These are phyloP conservation scores for Catocala sponsa DNA, from an alignment of 2,888 invertebrate species.

Conservation along the genomic window DNA sequence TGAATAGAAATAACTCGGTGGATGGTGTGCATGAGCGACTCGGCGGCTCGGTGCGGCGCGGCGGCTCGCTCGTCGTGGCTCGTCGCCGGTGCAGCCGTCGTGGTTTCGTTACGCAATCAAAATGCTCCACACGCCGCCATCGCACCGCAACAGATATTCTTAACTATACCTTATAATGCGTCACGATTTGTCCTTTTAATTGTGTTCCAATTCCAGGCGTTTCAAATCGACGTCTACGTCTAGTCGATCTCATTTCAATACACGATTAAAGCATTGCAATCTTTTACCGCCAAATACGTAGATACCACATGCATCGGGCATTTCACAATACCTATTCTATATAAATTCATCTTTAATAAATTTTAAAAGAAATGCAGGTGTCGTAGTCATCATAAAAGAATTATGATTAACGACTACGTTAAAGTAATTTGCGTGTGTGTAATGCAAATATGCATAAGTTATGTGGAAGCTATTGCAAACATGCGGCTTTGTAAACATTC, in stretches of 20 bases:
- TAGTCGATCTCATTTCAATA: slow-evolving; percentile 24
- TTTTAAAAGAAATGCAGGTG: too few species aligned
- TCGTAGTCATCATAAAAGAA: too few species aligned
- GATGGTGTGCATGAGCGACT: slow-evolving; percentile 40
- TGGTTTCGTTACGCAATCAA: slow-evolving; percentile 65
- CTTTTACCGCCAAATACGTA: background rate
- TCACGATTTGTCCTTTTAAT: slow-evolving; percentile 73
- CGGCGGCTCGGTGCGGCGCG: background rate
- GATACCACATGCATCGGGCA: too few species aligned
- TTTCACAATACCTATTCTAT: too few species aligned
- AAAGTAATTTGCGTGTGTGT: background rate
- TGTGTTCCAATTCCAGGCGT: slow-evolving; percentile 64
- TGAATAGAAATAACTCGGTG: slow-evolving; percentile 33
- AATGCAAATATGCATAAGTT: background rate
- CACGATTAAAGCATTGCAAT: slow-evolving; percentile 6
- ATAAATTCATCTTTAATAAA: too few species aligned
- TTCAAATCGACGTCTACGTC: slow-evolving; percentile 45
- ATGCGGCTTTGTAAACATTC: too few species aligned
- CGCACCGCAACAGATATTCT: slow-evolving; percentile 56
- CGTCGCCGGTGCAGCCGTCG: slow-evolving; percentile 46
- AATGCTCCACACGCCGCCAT: slow-evolving; percentile 58
- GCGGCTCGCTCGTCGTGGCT: slow-evolving; percentile 43
- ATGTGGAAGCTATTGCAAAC: too few species aligned
- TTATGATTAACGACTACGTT: background rate
- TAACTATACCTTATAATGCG: slow-evolving; percentile 57